Evolutionary conservation across 2,888 invertebrate species (phyloP), one percentile per base, ranked within the genome.

Genomic region (Apotomis capreana): DNA sequence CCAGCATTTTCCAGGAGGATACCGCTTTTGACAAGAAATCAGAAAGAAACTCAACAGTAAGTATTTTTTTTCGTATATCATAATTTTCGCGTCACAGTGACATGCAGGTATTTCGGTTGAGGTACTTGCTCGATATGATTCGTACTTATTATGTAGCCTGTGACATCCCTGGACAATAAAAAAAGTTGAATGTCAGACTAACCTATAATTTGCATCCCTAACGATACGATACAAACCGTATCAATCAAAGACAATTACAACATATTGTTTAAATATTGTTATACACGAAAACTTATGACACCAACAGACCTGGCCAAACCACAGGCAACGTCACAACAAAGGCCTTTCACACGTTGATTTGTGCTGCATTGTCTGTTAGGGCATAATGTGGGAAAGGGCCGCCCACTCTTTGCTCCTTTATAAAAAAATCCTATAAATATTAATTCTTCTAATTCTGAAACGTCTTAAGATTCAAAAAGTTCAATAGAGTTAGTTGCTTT

Each of bases 361-460:
- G 72, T 68, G 68, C 54, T 36, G 36, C 68, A 68, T 72, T 72
- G 72, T 72, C 68, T 68, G 71, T 40, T n/a, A 44, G 40, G 62
- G 57, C 68, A 67, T 68, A 72, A 72, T 72, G 68, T 72, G 71
- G 71, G 71, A 72, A 71, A 51, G 13, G 1, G 26, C 40, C 71
- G 68, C 71, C 71, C 71, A 71, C 71, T 52, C 49, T 13, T 46
- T 12, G 37, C 61, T 51, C 61, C 57, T 62, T 57, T 51, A 63
- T 51, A 62, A 71, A 71, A 71, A 64, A 63, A 54, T 44, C 54
- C 15, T 37, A 5, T 49, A 49, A 49, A 49, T 49, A 54, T 64
- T 54, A 64, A 64, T 12, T 6, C 12, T n/a, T 58, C 12, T 37
- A 58, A n/a, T 58, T 58, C 36, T 12, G 5, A 58, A 37, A 58